These are phyloP conservation scores for Heliocidaris tuberculata DNA, from an alignment of 35 echinoderm and acorn worm species.

Conservation along the genomic window DNA sequence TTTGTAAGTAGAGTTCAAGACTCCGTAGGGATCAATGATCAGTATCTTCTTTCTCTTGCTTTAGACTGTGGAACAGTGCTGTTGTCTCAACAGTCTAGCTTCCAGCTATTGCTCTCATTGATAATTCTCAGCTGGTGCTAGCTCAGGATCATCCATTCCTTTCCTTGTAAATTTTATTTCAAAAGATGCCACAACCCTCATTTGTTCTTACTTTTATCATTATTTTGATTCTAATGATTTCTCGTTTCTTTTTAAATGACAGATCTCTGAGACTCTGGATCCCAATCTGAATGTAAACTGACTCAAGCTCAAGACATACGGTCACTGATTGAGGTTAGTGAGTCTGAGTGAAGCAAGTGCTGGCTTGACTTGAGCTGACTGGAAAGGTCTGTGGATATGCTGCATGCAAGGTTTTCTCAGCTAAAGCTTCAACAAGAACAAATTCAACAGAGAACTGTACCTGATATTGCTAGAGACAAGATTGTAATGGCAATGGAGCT, in stretches of 20 bases:
- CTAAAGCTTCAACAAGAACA: background rate
- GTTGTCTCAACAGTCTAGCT: no score
- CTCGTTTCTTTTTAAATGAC: background rate
- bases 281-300: background rate
- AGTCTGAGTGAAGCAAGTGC: no score
- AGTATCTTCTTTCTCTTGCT: no score
- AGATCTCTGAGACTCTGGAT: background rate
- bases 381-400: background rate
- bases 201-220: background rate
- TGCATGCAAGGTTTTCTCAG: background rate
- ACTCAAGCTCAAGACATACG: background rate
- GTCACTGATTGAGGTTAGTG: background rate
- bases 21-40: no score
- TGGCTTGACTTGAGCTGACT: background rate
- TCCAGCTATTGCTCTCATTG: no score
- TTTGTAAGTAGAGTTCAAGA: no score
- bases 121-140: no score
- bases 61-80: no score
- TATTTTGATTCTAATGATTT: background rate
- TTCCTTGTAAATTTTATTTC: no score
- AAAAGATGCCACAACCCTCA: no score
- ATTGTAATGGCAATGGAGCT: background rate
- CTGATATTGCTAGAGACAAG: background rate
- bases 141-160: no score
- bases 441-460: background rate